These are phyloP conservation scores for Panulirus ornatus DNA, from an alignment of 1,140 invertebrate genomes.

Conservation along the genomic window DNA sequence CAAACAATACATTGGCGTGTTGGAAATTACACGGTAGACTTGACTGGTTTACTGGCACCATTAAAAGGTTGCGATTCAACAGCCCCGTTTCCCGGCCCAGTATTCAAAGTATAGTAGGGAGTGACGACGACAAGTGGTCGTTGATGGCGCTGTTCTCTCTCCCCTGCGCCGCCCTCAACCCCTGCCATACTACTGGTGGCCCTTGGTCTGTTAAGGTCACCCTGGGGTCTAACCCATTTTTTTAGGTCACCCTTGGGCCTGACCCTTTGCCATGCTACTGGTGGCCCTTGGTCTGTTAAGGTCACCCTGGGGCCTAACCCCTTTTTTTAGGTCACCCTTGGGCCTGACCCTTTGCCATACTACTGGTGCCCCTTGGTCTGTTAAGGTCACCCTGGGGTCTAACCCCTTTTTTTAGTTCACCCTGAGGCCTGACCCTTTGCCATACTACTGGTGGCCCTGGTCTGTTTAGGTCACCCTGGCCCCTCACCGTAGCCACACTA, in stretches of 20 bases:
- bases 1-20: constrained; percentile 61
- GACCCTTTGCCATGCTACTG: not conserved
- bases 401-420: too few relatives aligned
- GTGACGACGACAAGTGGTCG: constrained; percentile 18
- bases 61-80: constrained; percentile 60
- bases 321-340: too few relatives aligned
- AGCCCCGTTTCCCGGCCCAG: constrained; percentile 28
- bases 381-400: too few relatives aligned
- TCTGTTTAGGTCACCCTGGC: too few relatives aligned
- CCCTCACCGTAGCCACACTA: too few relatives aligned
- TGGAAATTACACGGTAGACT: constrained; percentile 58
- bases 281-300: constrained; percentile 9
- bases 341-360: not conserved
- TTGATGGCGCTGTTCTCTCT: constrained; percentile 19
- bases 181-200: constrained; percentile 4
- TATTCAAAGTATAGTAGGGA: constrained; percentile 45
- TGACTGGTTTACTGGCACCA: constrained; percentile 61
- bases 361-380: not conserved
- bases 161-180: not conserved
- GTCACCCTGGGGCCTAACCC: too few relatives aligned
- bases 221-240: not conserved
- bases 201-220: constrained; percentile 13
- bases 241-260: too few relatives aligned
- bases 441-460: not conserved
- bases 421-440: not conserved